A percentile compares a stretch with the other conserved stretches of the same genome.
Evolutionary conservation across 2,113 vertebrate genomes (phyloP).

Genomic region (Chloebia gouldiae): DNA sequence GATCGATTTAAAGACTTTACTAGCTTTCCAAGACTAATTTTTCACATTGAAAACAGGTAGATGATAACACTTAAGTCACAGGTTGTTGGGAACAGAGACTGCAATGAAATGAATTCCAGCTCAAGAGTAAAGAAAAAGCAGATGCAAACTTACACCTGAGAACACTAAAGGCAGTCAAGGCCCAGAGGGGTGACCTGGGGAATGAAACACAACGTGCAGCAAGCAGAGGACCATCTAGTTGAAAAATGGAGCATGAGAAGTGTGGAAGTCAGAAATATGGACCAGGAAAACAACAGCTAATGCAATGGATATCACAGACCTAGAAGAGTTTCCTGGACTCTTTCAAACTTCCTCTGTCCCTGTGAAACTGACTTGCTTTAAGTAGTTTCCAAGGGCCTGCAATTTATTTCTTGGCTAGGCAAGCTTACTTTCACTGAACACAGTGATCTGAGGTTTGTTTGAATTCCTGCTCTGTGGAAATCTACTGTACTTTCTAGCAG

Average conservation of each 20-base stretch:
- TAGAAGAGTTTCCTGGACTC: neutral
- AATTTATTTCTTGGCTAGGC: slow-evolving; percentile 60
- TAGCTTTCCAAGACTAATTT: neutral
- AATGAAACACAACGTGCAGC: neutral
- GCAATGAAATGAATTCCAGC: neutral
- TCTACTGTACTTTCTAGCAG: slow-evolving; percentile 68
- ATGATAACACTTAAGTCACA: neutral
- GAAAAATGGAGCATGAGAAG: neutral
- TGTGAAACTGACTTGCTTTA: slow-evolving; percentile 41
- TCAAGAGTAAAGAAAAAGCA: neutral
- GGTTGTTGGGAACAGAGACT: neutral
- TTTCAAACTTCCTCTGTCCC: slow-evolving; percentile 34
- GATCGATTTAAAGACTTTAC: neutral
- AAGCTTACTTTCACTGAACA: slow-evolving; percentile 49
- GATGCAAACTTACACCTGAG: neutral
- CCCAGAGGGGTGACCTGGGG: neutral
- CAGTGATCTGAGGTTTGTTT: slow-evolving; percentile 61
- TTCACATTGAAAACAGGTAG: neutral
- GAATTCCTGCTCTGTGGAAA: slow-evolving; percentile 64
- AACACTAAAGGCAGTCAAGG: neutral
- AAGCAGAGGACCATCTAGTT: neutral
- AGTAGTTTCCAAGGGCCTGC: slow-evolving; percentile 43
- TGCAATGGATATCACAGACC: neutral
- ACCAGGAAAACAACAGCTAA: neutral
- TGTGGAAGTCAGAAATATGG: neutral